phyloP scores from a whole-genome alignment of 2,113 vertebrate species.

The Equus przewalskii region DNA sequence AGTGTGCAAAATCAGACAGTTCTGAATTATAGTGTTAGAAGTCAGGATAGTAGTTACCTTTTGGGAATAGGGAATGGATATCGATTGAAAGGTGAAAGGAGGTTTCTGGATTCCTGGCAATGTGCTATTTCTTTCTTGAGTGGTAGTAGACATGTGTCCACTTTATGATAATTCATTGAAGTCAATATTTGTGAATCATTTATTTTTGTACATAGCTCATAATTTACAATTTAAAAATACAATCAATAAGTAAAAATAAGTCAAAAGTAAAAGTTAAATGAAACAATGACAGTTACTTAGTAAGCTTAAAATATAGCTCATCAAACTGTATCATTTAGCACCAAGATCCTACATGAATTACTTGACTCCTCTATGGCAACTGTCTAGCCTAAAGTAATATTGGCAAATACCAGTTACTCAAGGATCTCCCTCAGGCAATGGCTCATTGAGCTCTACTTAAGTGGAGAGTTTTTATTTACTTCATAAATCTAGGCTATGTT shows the following conservation, averaged over 20 bases:
- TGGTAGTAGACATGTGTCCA: background rate
- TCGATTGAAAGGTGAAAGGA: background rate
- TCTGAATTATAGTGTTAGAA: background rate
- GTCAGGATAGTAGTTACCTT: background rate
- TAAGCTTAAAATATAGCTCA: background rate
- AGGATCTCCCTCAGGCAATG: background rate
- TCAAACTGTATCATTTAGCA: background rate
- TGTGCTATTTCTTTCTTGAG: background rate
- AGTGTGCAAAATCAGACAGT: background rate
- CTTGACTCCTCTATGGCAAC: background rate
- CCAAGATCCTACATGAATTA: background rate
- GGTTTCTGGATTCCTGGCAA: background rate
- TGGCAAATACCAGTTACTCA: background rate
- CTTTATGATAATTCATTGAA: background rate
- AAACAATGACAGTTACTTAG: background rate
- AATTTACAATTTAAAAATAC: background rate
- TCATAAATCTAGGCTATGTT: background rate
- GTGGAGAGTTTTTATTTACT: constrained; percentile 18
- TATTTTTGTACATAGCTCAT: background rate
- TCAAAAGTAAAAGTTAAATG: background rate
- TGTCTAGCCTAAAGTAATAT: background rate
- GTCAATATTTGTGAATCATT: background rate
- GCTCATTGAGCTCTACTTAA: background rate
- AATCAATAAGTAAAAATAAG: background rate
- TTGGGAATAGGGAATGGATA: background rate